Percentiles rank a stretch among this genome's conserved stretches.
Conservation (phyloP, 2,797 vertebrate genomes). For the Anolis apletophallus region DNA sequence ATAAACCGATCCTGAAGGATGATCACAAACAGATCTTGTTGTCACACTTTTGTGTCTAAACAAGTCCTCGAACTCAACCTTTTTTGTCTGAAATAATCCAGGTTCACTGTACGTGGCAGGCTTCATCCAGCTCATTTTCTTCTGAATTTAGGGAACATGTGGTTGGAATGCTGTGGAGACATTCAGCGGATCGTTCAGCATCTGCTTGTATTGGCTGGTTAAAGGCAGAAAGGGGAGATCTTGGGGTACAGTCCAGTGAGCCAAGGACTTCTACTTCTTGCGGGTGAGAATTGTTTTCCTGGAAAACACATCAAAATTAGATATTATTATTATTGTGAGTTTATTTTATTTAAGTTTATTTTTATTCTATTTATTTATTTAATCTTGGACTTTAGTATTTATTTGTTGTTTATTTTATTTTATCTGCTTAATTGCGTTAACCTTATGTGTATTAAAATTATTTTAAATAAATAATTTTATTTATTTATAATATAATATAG, state of each 20-base stretch:
- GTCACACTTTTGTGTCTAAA: neutral
- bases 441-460: no score
- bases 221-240: conserved; percentile 29
- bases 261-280: neutral
- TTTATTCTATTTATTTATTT: no score
- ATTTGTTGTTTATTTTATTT: no score
- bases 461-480: no score
- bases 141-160: neutral
- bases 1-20: no score
- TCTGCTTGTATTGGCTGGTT: neutral
- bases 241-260: neutral
- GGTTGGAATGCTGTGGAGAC: neutral
- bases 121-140: conserved; percentile 30
- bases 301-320: neutral
- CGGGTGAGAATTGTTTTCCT: neutral
- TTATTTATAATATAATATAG: no score
- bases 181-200: neutral
- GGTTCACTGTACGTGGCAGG: conserved; percentile 31
- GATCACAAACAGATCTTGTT: neutral
- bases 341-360: no score
- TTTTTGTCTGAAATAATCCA: neutral
- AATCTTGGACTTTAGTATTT: no score
- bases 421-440: no score
- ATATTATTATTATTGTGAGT: no score
- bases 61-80: neutral